phyloP scores from a whole-genome alignment of 1,140 invertebrate genomes.

The Ceratina japonica region DNA sequence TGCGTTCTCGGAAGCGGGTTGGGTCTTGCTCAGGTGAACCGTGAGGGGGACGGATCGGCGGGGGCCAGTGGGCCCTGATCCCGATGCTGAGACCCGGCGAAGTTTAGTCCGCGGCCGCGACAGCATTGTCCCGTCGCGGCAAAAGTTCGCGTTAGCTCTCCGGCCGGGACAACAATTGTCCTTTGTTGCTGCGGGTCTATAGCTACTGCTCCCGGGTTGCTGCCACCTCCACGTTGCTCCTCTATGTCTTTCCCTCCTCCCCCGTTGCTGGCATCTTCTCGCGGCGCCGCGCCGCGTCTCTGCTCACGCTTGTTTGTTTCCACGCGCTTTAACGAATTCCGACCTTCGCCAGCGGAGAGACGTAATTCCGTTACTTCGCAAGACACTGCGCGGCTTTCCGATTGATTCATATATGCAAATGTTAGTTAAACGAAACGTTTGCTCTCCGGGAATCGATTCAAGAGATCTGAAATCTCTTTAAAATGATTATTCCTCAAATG shows the following conservation, averaged over 20 bases:
- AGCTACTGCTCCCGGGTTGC: slow-evolving; percentile 12
- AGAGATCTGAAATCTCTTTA: too few relatives aligned
- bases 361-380: slow-evolving; percentile 56
- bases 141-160: slow-evolving; percentile 61
- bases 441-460: too few relatives aligned
- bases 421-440: too few relatives aligned
- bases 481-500: too few relatives aligned
- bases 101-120: slow-evolving; percentile 66
- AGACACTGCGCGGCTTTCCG: slow-evolving; percentile 3
- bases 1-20: slow-evolving; percentile 70
- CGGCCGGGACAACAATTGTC: slow-evolving; percentile 68
- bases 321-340: slow-evolving; percentile 62
- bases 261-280: slow-evolving; percentile 54
- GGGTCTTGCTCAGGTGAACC: slow-evolving; percentile 47
- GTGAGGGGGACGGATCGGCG: slow-evolving; percentile 32
- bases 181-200: slow-evolving; percentile 52
- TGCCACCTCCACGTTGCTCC: slow-evolving; percentile 17
- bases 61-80: slow-evolving; percentile 51
- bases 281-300: neutral
- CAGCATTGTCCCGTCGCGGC: slow-evolving; percentile 68
- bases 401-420: neutral
- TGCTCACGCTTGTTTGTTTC: slow-evolving; percentile 66
- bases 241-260: slow-evolving; percentile 5
- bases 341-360: slow-evolving; percentile 42
- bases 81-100: slow-evolving; percentile 70